Evolutionary conservation across 2,113 vertebrate species (phyloP).

Genomic region (Crotalus horridus): DNA sequence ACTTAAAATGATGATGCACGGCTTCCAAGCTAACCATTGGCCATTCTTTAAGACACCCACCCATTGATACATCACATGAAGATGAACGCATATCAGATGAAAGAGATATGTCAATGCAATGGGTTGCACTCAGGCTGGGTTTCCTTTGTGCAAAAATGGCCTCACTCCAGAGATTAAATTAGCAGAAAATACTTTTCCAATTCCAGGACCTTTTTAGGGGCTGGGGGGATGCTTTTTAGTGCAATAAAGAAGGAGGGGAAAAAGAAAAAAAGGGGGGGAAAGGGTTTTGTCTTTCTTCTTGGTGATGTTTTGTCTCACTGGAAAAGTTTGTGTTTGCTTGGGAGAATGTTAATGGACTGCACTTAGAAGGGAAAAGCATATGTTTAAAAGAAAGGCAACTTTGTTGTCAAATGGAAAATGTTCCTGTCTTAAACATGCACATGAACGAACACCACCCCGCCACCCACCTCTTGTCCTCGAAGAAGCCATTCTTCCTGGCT

Average conservation of each 20-base stretch:
- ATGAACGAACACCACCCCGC: background rate
- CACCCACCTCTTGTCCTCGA: background rate
- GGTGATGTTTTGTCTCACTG: background rate
- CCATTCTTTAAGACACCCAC: background rate
- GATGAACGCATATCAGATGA: no score
- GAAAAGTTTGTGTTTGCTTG: constrained; percentile 8
- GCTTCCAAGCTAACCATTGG: background rate
- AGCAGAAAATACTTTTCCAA: background rate
- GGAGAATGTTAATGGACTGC: constrained; percentile 22
- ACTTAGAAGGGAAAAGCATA: constrained; percentile 1
- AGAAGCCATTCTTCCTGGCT: background rate
- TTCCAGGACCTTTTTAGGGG: background rate
- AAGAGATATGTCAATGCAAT: background rate
- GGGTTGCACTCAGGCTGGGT: background rate
- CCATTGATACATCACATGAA: background rate
- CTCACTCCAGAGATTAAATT: background rate
- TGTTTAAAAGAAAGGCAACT: constrained; percentile 23
- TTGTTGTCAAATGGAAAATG: constrained; percentile 31
- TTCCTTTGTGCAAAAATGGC: background rate
- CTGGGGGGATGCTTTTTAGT: background rate
- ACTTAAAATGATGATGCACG: background rate
- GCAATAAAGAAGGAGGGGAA: background rate
- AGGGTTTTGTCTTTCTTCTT: background rate
- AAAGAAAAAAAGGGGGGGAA: no score
- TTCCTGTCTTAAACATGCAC: background rate